Evolutionary conservation across 2,888 invertebrate species (phyloP), one percentile per base, ranked within the genome.

Genomic region (Plebejus melissa): DNA sequence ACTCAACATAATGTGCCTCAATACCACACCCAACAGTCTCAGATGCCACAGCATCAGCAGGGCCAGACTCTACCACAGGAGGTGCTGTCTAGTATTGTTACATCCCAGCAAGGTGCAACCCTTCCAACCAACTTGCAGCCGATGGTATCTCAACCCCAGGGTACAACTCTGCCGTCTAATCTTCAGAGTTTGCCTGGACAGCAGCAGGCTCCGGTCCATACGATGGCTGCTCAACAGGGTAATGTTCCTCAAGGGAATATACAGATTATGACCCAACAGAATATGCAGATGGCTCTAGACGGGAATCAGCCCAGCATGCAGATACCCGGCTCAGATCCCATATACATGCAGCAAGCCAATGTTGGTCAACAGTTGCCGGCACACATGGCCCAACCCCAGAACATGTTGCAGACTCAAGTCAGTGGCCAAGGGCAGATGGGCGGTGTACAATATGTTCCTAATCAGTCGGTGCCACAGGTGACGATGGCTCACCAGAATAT

Each of bases 141-240:
- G 0, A 92, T 94, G 91, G 86, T 87, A 28, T 87, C 90, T 76
- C 93, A 91, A 81, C 91, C 92, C 41, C 95, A 95, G 80, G 95
- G 95, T n/a, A 88, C 95, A 0, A 95, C 95, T n/a, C 88, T 95
- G 81, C 95, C 95, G 58, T 90, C 94, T 22, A 95, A 94, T 89
- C 89, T 95, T 81, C 95, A 95, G 83, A 90, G 90, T 74, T 82
- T 94, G 76, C 90, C 89, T 77, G 88, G 88, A 71, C 94, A 91
- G 79, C 95, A 94, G 83, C 91, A 94, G 82, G 87, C 91, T 6
- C 84, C 83, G 69, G 91, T 93, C 75, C 93, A 93, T 79, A 83
- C 87, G 60, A 92, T 93, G 85, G 88, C 90, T 77, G 87, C 90
- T 4, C 94, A 94, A 79, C 93, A 94, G 81, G 94, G 94, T 79